Conservation (phyloP, 2,888 invertebrate species). For the Luperina testacea region DNA sequence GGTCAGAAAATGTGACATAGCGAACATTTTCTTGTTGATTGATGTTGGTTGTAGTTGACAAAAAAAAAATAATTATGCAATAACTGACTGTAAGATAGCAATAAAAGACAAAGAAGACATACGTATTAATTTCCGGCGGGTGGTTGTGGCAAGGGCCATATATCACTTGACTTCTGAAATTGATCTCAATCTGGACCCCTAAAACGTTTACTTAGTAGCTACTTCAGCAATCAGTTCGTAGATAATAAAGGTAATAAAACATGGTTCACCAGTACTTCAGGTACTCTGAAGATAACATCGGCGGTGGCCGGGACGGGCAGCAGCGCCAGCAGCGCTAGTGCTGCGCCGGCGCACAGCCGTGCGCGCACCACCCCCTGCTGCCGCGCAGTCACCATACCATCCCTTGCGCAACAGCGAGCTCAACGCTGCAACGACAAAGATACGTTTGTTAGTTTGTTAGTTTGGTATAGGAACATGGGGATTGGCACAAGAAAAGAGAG, state of each 20-base stretch:
- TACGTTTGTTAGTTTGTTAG: too few relatives aligned
- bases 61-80: neutral
- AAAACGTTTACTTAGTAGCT: neutral
- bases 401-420: conserved; percentile 50
- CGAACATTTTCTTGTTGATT: neutral
- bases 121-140: too few relatives aligned
- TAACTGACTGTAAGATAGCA: neutral
- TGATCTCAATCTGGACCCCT: neutral
- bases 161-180: neutral
- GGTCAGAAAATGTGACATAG: neutral
- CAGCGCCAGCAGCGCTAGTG: conserved; percentile 69
- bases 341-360: conserved; percentile 59
- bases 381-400: conserved; percentile 63
- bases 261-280: conserved; percentile 82
- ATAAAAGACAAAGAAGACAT: neutral
- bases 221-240: neutral
- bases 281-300: conserved; percentile 87
- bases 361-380: conserved; percentile 50
- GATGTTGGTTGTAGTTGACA: neutral
- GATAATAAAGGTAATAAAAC: conserved; percentile 8
- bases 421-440: conserved; percentile 28
- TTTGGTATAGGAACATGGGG: neutral
- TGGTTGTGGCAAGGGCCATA: neutral
- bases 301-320: conserved; percentile 55
- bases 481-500: neutral